These are phyloP conservation scores for Batillaria attramentaria DNA, from an alignment of 1,140 invertebrate genomes.

Conservation along the genomic window DNA sequence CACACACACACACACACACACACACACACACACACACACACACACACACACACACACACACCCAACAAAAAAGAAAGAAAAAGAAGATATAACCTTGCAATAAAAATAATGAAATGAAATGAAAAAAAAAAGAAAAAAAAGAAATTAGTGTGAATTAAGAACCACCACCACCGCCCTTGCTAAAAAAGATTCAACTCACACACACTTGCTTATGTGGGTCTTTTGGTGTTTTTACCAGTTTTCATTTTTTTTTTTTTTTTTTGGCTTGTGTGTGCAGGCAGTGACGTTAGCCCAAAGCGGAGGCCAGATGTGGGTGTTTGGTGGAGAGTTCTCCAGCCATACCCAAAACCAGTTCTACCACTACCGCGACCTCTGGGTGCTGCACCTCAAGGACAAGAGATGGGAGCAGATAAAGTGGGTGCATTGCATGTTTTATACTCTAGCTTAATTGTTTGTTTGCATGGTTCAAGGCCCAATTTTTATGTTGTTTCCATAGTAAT, in stretches of 20 bases:
- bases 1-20: too few relatives aligned
- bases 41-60: too few relatives aligned
- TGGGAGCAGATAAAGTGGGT: slow-evolving; percentile 88
- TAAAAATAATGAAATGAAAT: too few relatives aligned
- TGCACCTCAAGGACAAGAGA: slow-evolving; percentile 82
- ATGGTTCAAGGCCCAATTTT: neutral
- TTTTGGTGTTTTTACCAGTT: neutral
- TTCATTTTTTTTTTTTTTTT: neutral
- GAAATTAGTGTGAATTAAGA: too few relatives aligned
- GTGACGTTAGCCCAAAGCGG: slow-evolving; percentile 82
- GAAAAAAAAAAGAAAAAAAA: too few relatives aligned
- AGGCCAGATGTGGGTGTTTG: slow-evolving; percentile 86
- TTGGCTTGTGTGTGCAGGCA: slow-evolving; percentile 58
- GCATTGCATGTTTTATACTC: neutral
- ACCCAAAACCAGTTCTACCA: slow-evolving; percentile 94
- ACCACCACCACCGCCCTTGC: too few relatives aligned
- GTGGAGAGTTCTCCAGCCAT: slow-evolving; percentile 92
- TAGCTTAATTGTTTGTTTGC: neutral
- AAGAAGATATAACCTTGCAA: too few relatives aligned
- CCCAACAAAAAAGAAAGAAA: too few relatives aligned
- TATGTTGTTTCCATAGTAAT: neutral
- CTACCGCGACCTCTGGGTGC: slow-evolving; percentile 93
- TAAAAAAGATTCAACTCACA: too few relatives aligned
- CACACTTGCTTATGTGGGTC: neutral
- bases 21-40: too few relatives aligned